Conservation (phyloP, 2,888 invertebrate species). For the Thysanoteuthis rhombus region DNA sequence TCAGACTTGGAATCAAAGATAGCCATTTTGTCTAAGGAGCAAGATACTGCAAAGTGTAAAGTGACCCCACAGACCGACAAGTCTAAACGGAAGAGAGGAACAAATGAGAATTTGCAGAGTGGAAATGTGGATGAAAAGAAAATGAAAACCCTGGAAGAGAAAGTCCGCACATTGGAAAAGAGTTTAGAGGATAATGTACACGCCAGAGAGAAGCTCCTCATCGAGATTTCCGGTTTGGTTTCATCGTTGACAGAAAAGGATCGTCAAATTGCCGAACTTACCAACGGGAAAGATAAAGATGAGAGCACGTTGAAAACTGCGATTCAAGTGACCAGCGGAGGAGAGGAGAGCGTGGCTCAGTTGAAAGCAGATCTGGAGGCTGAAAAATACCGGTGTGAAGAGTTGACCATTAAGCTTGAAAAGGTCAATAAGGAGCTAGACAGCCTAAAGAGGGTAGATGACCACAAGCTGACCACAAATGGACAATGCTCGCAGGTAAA, state of each 20-base stretch:
- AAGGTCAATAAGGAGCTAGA: neutral
- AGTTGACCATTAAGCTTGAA: neutral
- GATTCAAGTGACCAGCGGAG: slow-evolving; percentile 23
- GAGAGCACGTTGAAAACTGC: slow-evolving; percentile 1
- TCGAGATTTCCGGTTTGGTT: neutral
- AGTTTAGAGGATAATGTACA: neutral
- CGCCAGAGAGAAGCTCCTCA: neutral
- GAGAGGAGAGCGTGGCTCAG: slow-evolving; percentile 1
- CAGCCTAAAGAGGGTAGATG: slow-evolving; percentile 20
- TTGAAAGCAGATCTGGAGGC: neutral
- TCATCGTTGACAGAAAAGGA: neutral
- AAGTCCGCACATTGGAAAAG: neutral
- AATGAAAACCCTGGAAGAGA: neutral
- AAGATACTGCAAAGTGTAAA: neutral
- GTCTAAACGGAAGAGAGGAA: neutral
- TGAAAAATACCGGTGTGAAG: neutral
- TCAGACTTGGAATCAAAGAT: neutral
- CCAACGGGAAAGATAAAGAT: neutral
- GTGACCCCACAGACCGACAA: no score
- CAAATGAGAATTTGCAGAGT: neutral
- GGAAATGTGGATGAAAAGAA: neutral
- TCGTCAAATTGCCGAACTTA: neutral
- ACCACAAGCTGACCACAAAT: neutral
- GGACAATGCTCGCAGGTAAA: neutral
- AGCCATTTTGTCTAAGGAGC: neutral